Conservation (phyloP, 2,797 vertebrate species). For the Diglossa cyanea region DNA sequence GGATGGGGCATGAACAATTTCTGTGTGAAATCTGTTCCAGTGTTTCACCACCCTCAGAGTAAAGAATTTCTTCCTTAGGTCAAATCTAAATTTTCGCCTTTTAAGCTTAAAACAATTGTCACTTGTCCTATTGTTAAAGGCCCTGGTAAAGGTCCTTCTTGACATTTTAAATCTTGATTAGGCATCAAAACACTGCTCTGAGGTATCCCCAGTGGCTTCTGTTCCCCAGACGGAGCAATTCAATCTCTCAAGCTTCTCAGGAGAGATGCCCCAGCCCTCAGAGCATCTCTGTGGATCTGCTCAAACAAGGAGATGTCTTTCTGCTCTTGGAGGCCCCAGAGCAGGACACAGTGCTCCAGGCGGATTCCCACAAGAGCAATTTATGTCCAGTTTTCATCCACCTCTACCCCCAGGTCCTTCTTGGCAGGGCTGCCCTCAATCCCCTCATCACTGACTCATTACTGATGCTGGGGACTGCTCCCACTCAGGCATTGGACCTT, state of each 20-base stretch:
- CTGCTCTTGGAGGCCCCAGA: background rate
- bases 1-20: background rate
- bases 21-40: background rate
- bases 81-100: background rate
- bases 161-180: background rate
- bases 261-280: fast-evolving
- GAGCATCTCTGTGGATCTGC: background rate
- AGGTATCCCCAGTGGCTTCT: background rate
- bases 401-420: background rate
- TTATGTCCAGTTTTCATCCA: background rate
- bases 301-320: fast-evolving
- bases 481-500: background rate
- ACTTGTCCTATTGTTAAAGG: background rate
- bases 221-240: background rate
- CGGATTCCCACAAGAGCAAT: background rate
- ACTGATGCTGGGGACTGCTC: background rate
- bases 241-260: background rate
- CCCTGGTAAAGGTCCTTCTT: background rate
- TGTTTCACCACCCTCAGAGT: background rate
- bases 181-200: background rate
- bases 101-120: background rate
- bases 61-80: background rate
- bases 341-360: background rate
- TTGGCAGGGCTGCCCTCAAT: background rate
- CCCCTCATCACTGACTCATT: background rate